Base-by-base conservation (phyloP, 2,797 vertebrate genomes). In the Acridotheres tristis region DNA sequence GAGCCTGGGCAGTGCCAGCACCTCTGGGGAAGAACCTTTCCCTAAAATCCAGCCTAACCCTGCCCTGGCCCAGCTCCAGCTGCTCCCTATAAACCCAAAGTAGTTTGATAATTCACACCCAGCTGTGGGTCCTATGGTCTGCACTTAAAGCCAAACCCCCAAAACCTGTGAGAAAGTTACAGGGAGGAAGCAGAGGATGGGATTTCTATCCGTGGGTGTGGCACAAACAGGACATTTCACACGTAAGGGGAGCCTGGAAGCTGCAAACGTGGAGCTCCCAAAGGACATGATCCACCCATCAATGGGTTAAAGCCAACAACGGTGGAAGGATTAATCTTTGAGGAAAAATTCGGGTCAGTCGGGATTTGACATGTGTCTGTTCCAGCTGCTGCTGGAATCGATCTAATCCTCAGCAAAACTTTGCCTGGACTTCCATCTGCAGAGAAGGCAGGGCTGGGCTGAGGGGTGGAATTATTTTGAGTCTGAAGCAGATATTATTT, bases 241-340 rank as follows among this genome's bases (percentile, higher is more conserved):
- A 3, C 36, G 0, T 17, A 0, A 0, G 10, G 12, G 6, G 11
- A 9, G 4, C 7, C 27, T 9, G 0, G 38, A 11, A 2, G 27
- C 29, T 19, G 3, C 3, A 0, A 1, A 2, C 1, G 10, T 4
- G 0, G 4, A 13, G 25, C 8, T 66, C 1, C 4, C 7, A 16
- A 17, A 12, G 45, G 5, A 27, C 29, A 3, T 0, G n/a, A 10
- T 27, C 81, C 21, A 3, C 27, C 54, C 81, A 48, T 3, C 68
- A 18, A 1, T 1, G 90, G 30, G 74, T 82, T 89, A 96, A 95
- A 82, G 48, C 34, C 53, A 51, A 6, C 71, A 9, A 1, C 0
- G 3, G 53, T 1, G 27, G 20, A 11, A 71, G 68, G 87, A 96
- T 95, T 96, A 90, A 84, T 92, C 67, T 69, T 30, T 51, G 79